Conservation (phyloP, 2,797 vertebrate species). For the Peromyscus melanophrys region DNA sequence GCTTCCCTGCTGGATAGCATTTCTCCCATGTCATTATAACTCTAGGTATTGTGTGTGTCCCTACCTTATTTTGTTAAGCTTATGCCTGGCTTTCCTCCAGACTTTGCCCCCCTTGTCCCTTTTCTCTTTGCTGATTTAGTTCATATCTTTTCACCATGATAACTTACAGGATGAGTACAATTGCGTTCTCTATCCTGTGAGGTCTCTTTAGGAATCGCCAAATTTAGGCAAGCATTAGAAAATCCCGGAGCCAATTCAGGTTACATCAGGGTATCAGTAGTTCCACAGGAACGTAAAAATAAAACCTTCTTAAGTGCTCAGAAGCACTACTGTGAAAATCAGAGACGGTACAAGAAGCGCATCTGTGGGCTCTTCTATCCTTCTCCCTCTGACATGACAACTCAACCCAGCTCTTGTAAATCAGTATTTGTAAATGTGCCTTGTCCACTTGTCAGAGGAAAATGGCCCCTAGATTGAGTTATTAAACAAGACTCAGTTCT, state of each 20-base stretch:
- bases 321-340: background rate
- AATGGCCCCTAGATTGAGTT: background rate
- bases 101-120: background rate
- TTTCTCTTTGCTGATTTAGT: slow-evolving; percentile 16
- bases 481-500: background rate
- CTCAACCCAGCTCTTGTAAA: slow-evolving; percentile 19
- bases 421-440: slow-evolving; percentile 2
- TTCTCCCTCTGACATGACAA: background rate
- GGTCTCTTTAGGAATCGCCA: background rate
- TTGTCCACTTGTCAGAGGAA: slow-evolving; percentile 4
- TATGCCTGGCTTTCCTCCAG: background rate
- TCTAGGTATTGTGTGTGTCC: background rate
- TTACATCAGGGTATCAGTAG: background rate
- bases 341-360: background rate
- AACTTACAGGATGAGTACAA: background rate
- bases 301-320: background rate
- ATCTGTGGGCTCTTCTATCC: background rate
- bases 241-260: background rate
- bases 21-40: background rate
- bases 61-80: background rate
- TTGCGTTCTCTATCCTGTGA: background rate
- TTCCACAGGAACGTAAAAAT: background rate
- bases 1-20: background rate
- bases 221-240: background rate
- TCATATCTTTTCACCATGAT: background rate